phyloP scores from a whole-genome alignment of 92 coral and sea anemone genomes.

The Phenganax marumi region DNA sequence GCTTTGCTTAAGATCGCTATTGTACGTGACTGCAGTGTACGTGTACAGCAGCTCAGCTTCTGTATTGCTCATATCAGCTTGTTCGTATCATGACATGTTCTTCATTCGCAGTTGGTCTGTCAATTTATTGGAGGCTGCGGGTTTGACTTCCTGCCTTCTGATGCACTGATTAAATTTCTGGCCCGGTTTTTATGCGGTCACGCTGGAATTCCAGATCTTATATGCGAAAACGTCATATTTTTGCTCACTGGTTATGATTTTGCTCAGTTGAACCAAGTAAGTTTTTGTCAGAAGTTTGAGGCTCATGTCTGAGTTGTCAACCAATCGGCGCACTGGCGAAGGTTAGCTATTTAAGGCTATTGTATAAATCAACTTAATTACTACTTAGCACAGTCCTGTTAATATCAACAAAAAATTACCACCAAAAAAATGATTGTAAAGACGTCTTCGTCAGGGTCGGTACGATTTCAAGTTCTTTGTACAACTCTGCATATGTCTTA shows the following conservation, averaged over 20 bases:
- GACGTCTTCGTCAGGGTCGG: no score
- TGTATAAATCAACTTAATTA: neutral
- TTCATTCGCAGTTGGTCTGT: conserved; percentile 14
- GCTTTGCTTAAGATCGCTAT: no score
- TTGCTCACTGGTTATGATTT: conserved; percentile 76
- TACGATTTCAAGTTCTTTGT: no score
- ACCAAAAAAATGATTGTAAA: no score
- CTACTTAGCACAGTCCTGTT: no score
- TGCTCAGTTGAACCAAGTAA: conserved; percentile 78
- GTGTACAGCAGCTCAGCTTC: neutral
- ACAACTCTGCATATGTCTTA: no score
- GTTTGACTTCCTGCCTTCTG: conserved; percentile 87
- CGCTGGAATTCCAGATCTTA: conserved; percentile 30
- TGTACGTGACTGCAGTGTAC: no score
- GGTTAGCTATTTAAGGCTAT: neutral
- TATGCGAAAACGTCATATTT: conserved; percentile 72
- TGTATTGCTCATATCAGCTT: neutral
- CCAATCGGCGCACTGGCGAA: no score
- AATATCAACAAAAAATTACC: no score
- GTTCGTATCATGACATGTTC: neutral
- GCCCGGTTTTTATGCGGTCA: conserved; percentile 77
- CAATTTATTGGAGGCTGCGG: conserved; percentile 50
- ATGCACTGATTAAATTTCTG: conserved; percentile 65
- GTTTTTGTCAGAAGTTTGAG: neutral
- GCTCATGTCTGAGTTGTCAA: no score